Evolutionary conservation across 92 coral and sea anemone species (phyloP), one percentile per base, ranked within the genome.

Genomic region (Meandrina meandrites): DNA sequence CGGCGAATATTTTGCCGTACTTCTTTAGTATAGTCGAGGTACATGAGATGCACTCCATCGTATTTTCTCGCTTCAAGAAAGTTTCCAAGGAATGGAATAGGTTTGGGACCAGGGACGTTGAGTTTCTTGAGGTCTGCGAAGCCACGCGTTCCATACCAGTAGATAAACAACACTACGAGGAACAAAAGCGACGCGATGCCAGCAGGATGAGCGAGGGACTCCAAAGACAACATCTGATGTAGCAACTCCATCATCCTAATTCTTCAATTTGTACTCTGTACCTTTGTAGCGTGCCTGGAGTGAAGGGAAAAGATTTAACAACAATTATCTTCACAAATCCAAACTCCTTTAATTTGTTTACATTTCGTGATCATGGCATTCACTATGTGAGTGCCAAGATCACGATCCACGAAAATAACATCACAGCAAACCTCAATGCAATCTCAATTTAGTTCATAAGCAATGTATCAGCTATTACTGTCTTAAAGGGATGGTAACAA

Each of bases 11-110:
- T n/a, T 91, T 91, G 56, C 94, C 94, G 81, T 88, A 91, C 50
- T 82, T 69, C 64, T 86, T 80, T 53, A n/a, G 80, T 53, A 75
- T 86, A 88, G 57, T 84, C 85, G 34, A 82, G 24, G 22, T 56
- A 48, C 54, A 86, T 70, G 48, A 84, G 86, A 73, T 91, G 94
- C 16, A 85, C 12, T 12, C 94, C 94, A 34, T 91, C 90, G 80
- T 81, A 71, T 85, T 81, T 91, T 62, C 77, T 81, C 58, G 76
- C 14, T 24, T 91, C 94, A 27, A 91, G 90, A 47, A 88, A 56
- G 85, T 91, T 91, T n/a, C 94, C 94, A 19, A 91, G 30, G 57
- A 82, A 91, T 8, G 91, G 91, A 22, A 84, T 30, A 18, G 94
- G 94, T 81, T 66, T 91, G 27, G 94, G 79, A 53, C 91, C 90